Base-by-base conservation (phyloP, 2,888 invertebrate genomes). In the Agrilus biguttatus region DNA sequence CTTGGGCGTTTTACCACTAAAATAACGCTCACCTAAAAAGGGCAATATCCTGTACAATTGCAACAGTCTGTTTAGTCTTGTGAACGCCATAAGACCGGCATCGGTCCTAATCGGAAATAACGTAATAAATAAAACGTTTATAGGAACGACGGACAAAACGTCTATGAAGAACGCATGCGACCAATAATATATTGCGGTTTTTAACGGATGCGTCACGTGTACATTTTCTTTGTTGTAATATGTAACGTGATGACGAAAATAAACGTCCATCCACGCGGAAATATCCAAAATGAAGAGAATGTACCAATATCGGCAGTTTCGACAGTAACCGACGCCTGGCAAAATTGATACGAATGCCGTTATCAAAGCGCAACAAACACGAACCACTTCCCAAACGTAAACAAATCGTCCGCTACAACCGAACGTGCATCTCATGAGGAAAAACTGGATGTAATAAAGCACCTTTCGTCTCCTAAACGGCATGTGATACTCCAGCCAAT, bases 121-220 rank as follows among this genome's bases (percentile, higher is more conserved):
- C 23, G 6, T 10, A 10, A 8, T 2, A 10, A 42, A 2, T 10
- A 45, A 37, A 36, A 50, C 13, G 28, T 53, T 52, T 8, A 55
- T 42, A 6, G 57, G 57, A 7, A 55, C 12, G 8, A 47, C 45
- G 2, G 49, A 51, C 10, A 55, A 21, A 2, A 56, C 19, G 38
- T 57, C 57, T 2, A 52, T 33, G 8, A 53, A 19, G 14, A 57
- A 53, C 8, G 47, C 47, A 21, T 51, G 47, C n/a, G 42, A 51
- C 50, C 53, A 53, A 44, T 56, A 57, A 41, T 56, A 23, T 5
- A 40, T 36, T 1, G 51, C 49, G 3, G 54, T 55, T n/a, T 44
- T 42, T 34, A 52, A 42, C 1, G 57, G 56, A 43, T 57, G 56
- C 12, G 46, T 48, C 7, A 56, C 49, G 42, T 56, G 51, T 6